Base-by-base conservation (phyloP, 2,113 vertebrate species). In the Tor tambroides region DNA sequence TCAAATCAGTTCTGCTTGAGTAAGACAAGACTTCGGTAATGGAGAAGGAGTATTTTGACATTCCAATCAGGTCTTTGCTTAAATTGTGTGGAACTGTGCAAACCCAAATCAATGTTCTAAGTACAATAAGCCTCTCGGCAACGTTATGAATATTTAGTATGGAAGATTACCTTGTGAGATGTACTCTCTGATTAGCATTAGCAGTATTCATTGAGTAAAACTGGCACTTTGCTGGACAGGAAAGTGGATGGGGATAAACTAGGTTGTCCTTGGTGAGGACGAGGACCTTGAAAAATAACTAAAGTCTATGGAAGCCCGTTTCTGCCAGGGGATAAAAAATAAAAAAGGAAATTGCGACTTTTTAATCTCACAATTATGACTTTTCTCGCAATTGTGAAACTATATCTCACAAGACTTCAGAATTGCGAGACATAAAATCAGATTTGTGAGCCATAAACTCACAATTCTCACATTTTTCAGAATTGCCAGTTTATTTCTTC, bases 161-260 rank as follows among this genome's bases (percentile, higher is more conserved):
- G 92, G 92, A 93, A 93, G 94, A 95, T 96, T 93, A 41, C 4
- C 94, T 91, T 92, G 93, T 93, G 95, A 96, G 95, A 95, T 84
- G 94, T 94, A 90, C 91, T 95, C 94, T 95, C 95, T 96, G 94
- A 96, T 96, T 96, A 95, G 94, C 93, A 94, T 96, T 96, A 95
- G 93, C 94, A 93, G 92, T 93, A 91, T 91, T 92, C 95, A 94
- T 95, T 94, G 93, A 91, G 94, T 95, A 91, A 96, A 95, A 96
- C 94, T 96, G 95, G 95, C 95, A 95, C 88, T 94, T 94, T 95
- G 85, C 92, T 94, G 93, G 94, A 91, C 94, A 95, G 90, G 94
- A 94, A 95, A 95, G 95, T 95, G 94, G 41, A 69, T 67, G 26
- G 43, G 95, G 94, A 95, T 95, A 90, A 90, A 92, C 87, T 92